These are phyloP conservation scores for Geopemphigus sp. DNA, from an alignment of 1,140 invertebrate species.

Conservation along the genomic window DNA sequence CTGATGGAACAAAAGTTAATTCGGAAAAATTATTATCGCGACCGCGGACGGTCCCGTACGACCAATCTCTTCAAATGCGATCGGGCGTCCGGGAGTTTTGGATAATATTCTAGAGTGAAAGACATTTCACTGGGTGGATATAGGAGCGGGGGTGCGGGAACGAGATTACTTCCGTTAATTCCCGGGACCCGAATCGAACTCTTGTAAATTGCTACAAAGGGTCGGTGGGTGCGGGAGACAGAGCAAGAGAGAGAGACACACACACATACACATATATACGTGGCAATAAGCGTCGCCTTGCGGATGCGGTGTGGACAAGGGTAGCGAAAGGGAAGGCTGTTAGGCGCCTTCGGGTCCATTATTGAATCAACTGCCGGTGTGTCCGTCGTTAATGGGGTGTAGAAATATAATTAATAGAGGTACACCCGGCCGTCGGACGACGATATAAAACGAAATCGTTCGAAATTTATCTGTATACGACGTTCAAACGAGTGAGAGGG, in stretches of 20 bases:
- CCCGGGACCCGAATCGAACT: background rate
- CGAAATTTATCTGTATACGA: background rate
- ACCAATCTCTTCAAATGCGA: too few relatives aligned
- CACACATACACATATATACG: too few relatives aligned
- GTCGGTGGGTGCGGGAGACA: background rate
- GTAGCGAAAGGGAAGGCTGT: too few relatives aligned
- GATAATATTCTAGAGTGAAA: too few relatives aligned
- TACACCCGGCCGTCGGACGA: background rate
- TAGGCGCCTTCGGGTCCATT: slow-evolving; percentile 8
- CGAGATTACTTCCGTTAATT: slow-evolving; percentile 19
- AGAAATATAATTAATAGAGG: slow-evolving; percentile 35
- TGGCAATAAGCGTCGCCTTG: too few relatives aligned
- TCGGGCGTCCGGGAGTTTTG: too few relatives aligned
- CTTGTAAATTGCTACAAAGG: slow-evolving; percentile 20
- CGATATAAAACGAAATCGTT: slow-evolving; percentile 16
- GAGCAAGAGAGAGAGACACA: background rate
- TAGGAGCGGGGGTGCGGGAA: background rate
- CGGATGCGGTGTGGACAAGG: background rate
- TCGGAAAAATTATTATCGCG: too few relatives aligned
- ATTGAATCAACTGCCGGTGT: slow-evolving; percentile 22
- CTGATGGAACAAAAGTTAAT: too few relatives aligned
- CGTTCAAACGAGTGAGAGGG: background rate
- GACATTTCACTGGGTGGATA: too few relatives aligned
- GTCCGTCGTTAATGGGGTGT: slow-evolving; percentile 15
- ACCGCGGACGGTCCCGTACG: too few relatives aligned